Conservation (phyloP, 2,113 vertebrate genomes). For the Hymenochirus boettgeri region DNA sequence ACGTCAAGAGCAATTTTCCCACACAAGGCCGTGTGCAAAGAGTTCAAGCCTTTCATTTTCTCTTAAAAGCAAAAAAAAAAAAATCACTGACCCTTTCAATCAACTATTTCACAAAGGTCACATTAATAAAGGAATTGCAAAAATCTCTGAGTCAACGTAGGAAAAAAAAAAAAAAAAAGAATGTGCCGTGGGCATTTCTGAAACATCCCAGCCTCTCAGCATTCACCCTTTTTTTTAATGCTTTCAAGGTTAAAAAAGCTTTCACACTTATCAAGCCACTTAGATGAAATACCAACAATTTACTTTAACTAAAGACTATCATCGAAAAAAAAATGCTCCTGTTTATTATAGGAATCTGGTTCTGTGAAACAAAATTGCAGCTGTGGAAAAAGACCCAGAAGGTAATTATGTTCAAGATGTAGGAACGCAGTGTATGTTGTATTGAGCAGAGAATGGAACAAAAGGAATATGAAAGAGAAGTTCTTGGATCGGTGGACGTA, state of each 20-base stretch:
- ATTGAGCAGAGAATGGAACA: conserved; percentile 9
- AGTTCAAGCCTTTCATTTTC: conserved; percentile 14
- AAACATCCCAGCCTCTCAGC: neutral
- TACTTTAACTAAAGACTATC: conserved; percentile 31
- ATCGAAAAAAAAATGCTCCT: conserved; percentile 11
- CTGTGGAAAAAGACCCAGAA: conserved; percentile 7
- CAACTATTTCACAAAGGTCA: conserved; percentile 12
- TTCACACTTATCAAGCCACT: conserved; percentile 20
- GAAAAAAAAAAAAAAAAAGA: neutral
- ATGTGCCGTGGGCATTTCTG: neutral
- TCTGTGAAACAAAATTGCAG: conserved; percentile 5
- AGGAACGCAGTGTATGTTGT: neutral
- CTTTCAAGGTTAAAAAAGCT: conserved; percentile 37
- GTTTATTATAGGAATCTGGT: conserved; percentile 15
- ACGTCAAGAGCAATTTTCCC: too few species aligned
- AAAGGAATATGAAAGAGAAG: neutral
- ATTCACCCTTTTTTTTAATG: conserved; percentile 28
- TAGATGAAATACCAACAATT: conserved; percentile 24
- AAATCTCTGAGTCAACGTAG: neutral
- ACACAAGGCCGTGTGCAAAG: neutral
- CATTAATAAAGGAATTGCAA: conserved; percentile 20
- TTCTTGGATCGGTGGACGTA: neutral
- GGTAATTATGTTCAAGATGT: conserved; percentile 5
- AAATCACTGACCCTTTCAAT: conserved; percentile 18
- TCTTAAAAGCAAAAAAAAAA: conserved; percentile 16